phyloP scores from a whole-genome alignment of 1,140 invertebrate genomes.

The Glossosoma conforme region DNA sequence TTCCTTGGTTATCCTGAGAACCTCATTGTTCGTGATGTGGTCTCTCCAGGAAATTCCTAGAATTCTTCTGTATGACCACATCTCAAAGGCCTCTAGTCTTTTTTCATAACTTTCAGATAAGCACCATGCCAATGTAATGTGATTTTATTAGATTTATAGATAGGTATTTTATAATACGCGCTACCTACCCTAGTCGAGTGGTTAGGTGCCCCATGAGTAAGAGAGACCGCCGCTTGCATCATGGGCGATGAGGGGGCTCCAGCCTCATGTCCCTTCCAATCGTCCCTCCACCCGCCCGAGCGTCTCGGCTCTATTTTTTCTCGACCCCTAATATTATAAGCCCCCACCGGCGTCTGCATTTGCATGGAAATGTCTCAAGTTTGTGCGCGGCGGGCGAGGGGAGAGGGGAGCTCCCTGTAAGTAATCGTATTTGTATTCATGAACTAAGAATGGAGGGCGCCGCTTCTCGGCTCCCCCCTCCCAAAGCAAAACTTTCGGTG shows the following conservation, averaged over 20 bases:
- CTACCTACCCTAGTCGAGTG: not conserved
- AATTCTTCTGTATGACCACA: too few relatives aligned
- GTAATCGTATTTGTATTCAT: conserved; percentile 32
- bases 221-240: conserved; percentile 3
- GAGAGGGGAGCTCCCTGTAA: conserved; percentile 7
- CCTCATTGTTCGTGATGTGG: too few relatives aligned
- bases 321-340: conserved; percentile 19
- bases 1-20: too few relatives aligned
- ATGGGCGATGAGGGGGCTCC: not conserved
- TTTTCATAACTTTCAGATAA: too few relatives aligned
- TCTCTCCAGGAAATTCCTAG: too few relatives aligned
- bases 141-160: too few relatives aligned
- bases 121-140: too few relatives aligned
- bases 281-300: conserved; percentile 6
- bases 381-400: conserved; percentile 11
- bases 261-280: conserved; percentile 4
- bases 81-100: too few relatives aligned
- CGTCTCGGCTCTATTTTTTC: conserved; percentile 25
- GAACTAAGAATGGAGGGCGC: conserved; percentile 22
- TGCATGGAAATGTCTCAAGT: conserved; percentile 33
- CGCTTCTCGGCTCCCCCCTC: not conserved
- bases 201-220: not conserved
- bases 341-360: conserved; percentile 21
- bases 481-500: too few relatives aligned
- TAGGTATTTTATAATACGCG: not conserved